phyloP scores from a whole-genome alignment of 2,113 vertebrate species.

The Mobula birostris region DNA sequence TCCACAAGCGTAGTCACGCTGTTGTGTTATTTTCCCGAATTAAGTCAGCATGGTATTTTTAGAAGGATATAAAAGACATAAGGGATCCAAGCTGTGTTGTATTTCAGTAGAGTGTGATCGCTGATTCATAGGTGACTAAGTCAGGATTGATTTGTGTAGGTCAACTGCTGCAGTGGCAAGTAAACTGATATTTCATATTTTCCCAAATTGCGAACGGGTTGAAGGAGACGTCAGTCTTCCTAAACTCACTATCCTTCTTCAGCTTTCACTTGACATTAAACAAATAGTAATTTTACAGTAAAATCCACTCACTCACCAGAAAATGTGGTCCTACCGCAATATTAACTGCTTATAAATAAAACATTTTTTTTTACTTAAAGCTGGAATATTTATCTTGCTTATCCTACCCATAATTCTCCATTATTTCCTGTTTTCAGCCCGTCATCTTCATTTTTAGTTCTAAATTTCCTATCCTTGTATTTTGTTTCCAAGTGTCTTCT shows the following conservation, averaged over 20 bases:
- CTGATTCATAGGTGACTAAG: not conserved
- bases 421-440: not conserved
- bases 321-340: not conserved
- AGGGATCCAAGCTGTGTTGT: not conserved
- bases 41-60: slow-evolving; percentile 14
- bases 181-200: not conserved
- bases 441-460: not conserved
- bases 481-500: too few relatives aligned
- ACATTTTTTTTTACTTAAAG: not conserved
- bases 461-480: not conserved
- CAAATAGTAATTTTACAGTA: not conserved
- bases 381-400: not conserved
- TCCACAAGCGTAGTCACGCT: not conserved
- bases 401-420: not conserved
- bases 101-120: not conserved
- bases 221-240: not conserved
- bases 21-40: not conserved
- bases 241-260: not conserved
- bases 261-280: not conserved
- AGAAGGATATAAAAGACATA: not conserved
- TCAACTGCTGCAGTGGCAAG: not conserved
- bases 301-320: not conserved
- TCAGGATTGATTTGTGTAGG: not conserved
- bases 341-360: not conserved
- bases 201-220: not conserved